phyloP scores from a whole-genome alignment of 2,888 invertebrate species.

The Tiliacea citrago region DNA sequence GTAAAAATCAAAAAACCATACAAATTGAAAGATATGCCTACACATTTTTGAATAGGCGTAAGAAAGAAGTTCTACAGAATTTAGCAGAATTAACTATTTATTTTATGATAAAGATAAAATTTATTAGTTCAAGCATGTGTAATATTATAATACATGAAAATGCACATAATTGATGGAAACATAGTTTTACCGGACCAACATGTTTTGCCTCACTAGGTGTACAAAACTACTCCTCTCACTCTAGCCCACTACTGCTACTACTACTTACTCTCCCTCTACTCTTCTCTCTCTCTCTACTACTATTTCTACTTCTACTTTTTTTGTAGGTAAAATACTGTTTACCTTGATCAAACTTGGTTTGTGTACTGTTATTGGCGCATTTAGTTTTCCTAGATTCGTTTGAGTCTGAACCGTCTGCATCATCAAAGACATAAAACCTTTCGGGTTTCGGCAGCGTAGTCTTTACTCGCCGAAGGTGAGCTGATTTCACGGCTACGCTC shows the following conservation, averaged over 20 bases:
- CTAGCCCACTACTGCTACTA: too few species aligned
- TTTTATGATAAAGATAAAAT: too few species aligned
- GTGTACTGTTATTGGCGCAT: slow-evolving; percentile 73
- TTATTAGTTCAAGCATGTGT: too few species aligned
- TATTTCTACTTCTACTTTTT: neutral
- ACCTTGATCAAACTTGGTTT: slow-evolving; percentile 66
- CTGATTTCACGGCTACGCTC: slow-evolving; percentile 39
- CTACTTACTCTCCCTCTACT: too few species aligned
- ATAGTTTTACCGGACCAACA: too few species aligned
- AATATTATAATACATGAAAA: too few species aligned
- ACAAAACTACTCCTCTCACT: too few species aligned
- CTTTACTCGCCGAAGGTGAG: slow-evolving; percentile 15
- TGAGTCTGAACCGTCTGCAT: slow-evolving; percentile 53
- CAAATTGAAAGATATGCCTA: neutral
- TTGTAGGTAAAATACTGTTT: neutral
- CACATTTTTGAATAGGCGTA: neutral
- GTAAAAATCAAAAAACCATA: neutral
- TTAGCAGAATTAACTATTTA: slow-evolving; percentile 10
- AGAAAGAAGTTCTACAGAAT: neutral
- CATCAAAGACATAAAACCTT: slow-evolving; percentile 48
- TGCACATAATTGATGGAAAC: too few species aligned
- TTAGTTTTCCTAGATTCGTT: slow-evolving; percentile 39
- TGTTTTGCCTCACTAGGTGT: too few species aligned
- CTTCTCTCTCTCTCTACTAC: too few species aligned
- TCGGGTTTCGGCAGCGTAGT: slow-evolving; percentile 4